phyloP scores from a whole-genome alignment of 2,888 invertebrate genomes.

The Cheilosia grossa region DNA sequence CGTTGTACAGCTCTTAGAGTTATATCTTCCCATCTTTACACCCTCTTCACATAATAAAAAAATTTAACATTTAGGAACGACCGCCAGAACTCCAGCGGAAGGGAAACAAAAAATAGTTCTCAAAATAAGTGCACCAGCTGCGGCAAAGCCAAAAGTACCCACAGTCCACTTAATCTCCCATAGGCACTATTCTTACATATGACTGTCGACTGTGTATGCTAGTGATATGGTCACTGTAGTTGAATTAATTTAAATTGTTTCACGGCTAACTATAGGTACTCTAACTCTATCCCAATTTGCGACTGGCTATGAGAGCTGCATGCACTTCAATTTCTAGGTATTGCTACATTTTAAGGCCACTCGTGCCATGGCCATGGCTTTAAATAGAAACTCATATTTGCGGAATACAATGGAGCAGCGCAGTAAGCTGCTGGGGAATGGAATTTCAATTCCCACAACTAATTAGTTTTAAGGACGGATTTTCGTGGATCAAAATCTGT shows the following conservation, averaged over 20 bases:
- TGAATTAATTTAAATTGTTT: conserved; percentile 19
- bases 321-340: background rate
- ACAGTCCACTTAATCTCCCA: too few relatives aligned
- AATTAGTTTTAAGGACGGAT: conserved; percentile 27
- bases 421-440: background rate
- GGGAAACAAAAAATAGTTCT: too few relatives aligned
- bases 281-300: background rate
- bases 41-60: too few relatives aligned
- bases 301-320: background rate
- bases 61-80: too few relatives aligned
- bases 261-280: background rate
- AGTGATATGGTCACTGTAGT: conserved; percentile 2
- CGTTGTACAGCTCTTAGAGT: too few relatives aligned
- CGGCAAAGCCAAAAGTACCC: too few relatives aligned
- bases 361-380: background rate
- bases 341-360: background rate
- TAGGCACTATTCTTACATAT: too few relatives aligned
- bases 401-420: conserved; percentile 11
- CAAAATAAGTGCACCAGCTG: too few relatives aligned
- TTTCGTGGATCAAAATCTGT: conserved; percentile 1
- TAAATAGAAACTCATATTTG: background rate
- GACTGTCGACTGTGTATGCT: background rate
- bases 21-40: too few relatives aligned
- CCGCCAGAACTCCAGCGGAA: too few relatives aligned
- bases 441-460: conserved; percentile 21